phyloP scores from a whole-genome alignment of 2,113 vertebrate genomes.

The Struthio camelus region DNA sequence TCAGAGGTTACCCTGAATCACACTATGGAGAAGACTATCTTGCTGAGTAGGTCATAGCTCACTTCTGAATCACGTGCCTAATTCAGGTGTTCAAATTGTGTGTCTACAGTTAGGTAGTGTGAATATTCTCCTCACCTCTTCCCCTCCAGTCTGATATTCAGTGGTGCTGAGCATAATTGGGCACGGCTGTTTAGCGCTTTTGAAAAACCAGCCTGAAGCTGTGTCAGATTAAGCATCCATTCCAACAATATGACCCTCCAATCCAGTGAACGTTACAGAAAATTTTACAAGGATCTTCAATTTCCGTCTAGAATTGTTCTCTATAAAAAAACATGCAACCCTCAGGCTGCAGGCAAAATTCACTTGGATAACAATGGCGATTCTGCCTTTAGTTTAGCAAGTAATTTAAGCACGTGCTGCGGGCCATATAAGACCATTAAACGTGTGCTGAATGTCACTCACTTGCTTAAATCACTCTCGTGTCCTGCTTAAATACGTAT shows the following conservation, averaged over 20 bases:
- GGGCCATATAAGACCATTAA: neutral
- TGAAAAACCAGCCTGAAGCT: neutral
- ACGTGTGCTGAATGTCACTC: neutral
- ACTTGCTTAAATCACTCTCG: neutral
- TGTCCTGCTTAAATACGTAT: neutral
- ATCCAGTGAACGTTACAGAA: neutral
- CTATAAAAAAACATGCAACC: neutral
- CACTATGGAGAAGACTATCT: accelerated
- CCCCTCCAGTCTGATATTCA: too few species aligned
- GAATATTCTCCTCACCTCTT: accelerated
- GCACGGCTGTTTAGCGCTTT: neutral
- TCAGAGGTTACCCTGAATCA: neutral
- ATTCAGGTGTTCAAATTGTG: neutral
- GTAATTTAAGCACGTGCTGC: neutral
- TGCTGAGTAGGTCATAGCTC: accelerated
- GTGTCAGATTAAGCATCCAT: accelerated
- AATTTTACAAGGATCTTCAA: neutral
- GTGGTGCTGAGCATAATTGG: neutral
- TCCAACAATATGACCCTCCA: too few species aligned
- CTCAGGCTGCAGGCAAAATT: neutral
- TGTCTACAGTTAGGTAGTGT: neutral
- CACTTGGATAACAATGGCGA: neutral
- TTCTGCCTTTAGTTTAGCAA: neutral
- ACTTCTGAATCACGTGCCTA: neutral
- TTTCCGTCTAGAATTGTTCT: neutral